These are phyloP conservation scores for Stegastes partitus DNA, from an alignment of 2,113 vertebrate species.

Conservation along the genomic window DNA sequence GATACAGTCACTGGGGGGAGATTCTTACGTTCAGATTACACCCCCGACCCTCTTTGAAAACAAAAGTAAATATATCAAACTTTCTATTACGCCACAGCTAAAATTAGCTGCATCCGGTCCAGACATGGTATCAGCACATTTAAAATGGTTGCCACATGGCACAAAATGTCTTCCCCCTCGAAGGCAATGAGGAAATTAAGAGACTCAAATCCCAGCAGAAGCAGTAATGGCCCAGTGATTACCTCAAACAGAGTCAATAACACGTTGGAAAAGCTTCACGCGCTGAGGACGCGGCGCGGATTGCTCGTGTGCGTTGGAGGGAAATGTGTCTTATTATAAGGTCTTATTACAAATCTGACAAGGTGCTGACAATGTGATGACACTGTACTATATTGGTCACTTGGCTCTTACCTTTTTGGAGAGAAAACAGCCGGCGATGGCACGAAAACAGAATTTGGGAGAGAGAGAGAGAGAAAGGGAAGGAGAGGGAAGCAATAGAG, in stretches of 20 bases:
- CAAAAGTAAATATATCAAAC: conserved; percentile 12
- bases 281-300: conserved; percentile 16
- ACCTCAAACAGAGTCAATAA: conserved; percentile 28
- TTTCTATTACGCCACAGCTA: background rate
- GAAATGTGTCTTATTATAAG: background rate
- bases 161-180: conserved; percentile 55
- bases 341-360: conserved; percentile 32
- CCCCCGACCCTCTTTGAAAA: conserved; percentile 9
- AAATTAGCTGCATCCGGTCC: conserved; percentile 32
- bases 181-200: conserved; percentile 48
- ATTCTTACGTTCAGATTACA: background rate
- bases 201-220: conserved; percentile 46
- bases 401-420: conserved; percentile 74
- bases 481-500: background rate
- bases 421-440: conserved; percentile 13
- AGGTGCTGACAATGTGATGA: conserved; percentile 36
- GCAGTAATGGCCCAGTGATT: conserved; percentile 36
- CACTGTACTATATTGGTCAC: conserved; percentile 21
- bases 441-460: background rate
- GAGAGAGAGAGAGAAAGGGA: background rate
- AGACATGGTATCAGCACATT: conserved; percentile 57
- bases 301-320: background rate
- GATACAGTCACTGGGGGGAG: conserved; percentile 17
- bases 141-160: conserved; percentile 59
- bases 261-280: conserved; percentile 26